A percentile compares a stretch with the other conserved stretches of the same genome.
These are phyloP conservation scores for Aporophyla lueneburgensis DNA, from an alignment of 2,888 invertebrate genomes.

Conservation along the genomic window DNA sequence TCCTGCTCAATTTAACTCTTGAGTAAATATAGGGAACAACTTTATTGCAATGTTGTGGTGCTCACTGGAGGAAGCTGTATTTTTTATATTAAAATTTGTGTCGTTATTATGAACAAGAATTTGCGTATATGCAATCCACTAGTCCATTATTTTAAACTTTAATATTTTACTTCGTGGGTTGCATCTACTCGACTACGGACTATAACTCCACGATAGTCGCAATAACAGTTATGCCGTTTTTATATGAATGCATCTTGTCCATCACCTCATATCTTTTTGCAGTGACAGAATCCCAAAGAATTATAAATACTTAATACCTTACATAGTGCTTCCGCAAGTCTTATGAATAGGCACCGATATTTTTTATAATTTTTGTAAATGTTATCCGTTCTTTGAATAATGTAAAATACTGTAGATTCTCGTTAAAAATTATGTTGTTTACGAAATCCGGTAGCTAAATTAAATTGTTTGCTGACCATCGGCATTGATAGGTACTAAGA, in stretches of 20 bases:
- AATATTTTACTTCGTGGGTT: constrained; percentile 53
- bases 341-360: constrained; percentile 12
- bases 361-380: not conserved
- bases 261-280: constrained; percentile 33
- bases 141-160: constrained; percentile 56
- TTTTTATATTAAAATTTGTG: constrained; percentile 63
- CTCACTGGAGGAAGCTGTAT: constrained; percentile 78
- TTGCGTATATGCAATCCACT: constrained; percentile 69
- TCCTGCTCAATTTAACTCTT: constrained; percentile 88
- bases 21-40: constrained; percentile 85
- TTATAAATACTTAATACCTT: constrained; percentile 35
- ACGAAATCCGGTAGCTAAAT: constrained; percentile 41
- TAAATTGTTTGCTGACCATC: constrained; percentile 38
- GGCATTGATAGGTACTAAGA: constrained; percentile 62
- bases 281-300: constrained; percentile 48
- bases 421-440: constrained; percentile 22
- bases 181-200: constrained; percentile 56
- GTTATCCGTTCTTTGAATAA: constrained; percentile 11
- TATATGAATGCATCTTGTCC: constrained; percentile 20
- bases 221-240: constrained; percentile 36
- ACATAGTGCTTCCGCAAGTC: constrained; percentile 29
- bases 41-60: constrained; percentile 75
- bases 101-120: constrained; percentile 47
- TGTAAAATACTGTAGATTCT: constrained; percentile 12
- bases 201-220: constrained; percentile 20